These are phyloP conservation scores for Chloroceryle aenea DNA, from an alignment of 2,113 vertebrate species.

Conservation along the genomic window DNA sequence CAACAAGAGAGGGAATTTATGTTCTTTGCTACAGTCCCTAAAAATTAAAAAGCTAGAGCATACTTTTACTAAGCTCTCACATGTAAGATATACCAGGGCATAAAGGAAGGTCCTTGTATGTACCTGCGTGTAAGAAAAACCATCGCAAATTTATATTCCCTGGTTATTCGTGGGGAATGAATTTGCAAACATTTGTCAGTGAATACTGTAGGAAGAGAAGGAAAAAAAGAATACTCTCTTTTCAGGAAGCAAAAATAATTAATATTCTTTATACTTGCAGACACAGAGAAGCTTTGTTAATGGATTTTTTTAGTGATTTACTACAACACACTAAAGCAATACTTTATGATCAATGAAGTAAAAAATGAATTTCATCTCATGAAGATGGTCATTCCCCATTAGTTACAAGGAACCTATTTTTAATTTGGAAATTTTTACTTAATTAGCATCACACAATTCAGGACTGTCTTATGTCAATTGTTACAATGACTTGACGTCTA, in stretches of 20 bases:
- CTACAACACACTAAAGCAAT: slow-evolving; percentile 39
- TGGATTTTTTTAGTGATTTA: slow-evolving; percentile 69
- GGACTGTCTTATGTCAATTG: slow-evolving; percentile 56
- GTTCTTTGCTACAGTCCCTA: background rate
- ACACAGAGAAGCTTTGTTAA: slow-evolving; percentile 52
- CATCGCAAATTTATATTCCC: background rate
- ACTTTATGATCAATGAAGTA: slow-evolving; percentile 63
- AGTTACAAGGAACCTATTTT: slow-evolving; percentile 64
- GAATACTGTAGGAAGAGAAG: background rate
- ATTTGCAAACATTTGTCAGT: background rate
- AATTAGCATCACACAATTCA: slow-evolving; percentile 74
- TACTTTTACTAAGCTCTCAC: background rate
- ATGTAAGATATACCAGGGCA: background rate
- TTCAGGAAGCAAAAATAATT: slow-evolving; percentile 38
- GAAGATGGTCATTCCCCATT: slow-evolving; percentile 72
- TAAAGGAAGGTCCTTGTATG: background rate
- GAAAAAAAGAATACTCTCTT: background rate
- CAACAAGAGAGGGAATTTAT: background rate
- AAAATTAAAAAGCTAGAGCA: background rate
- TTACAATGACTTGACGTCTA: slow-evolving; percentile 33
- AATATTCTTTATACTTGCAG: slow-evolving; percentile 46
- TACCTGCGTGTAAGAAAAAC: background rate
- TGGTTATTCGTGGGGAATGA: background rate
- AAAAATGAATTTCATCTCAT: slow-evolving; percentile 58
- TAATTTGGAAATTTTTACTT: slow-evolving; percentile 69